A percentile compares a stretch with the other conserved stretches of the same genome.
These are phyloP conservation scores for Lepidocyrtoides sp. DNA, from an alignment of 2,888 invertebrate species.

Conservation along the genomic window DNA sequence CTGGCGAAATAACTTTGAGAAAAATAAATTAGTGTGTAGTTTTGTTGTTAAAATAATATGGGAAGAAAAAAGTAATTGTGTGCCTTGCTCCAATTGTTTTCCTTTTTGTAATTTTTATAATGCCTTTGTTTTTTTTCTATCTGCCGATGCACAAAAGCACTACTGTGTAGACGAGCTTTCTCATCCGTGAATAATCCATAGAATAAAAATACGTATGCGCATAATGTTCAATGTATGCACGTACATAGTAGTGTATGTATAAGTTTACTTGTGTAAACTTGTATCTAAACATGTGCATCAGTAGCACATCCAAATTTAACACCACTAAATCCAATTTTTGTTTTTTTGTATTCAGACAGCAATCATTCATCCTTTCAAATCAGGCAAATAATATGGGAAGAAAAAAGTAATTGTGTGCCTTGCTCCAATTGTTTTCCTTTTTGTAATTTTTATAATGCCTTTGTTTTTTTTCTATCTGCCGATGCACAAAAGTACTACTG, in stretches of 20 bases:
- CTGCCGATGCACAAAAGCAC: neutral
- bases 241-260: neutral
- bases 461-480: neutral
- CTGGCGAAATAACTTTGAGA: slow-evolving; percentile 29
- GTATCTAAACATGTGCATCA: too few species aligned
- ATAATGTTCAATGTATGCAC: slow-evolving; percentile 6
- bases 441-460: neutral
- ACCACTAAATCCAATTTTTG: slow-evolving; percentile 54
- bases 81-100: slow-evolving; percentile 26
- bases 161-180: neutral
- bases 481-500: neutral
- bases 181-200: slow-evolving; percentile 14
- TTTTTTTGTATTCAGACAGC: slow-evolving; percentile 35
- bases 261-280: too few species aligned
- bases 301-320: too few species aligned
- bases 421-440: slow-evolving; percentile 30
- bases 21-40: slow-evolving; percentile 43
- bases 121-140: neutral
- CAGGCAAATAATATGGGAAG: slow-evolving; percentile 47
- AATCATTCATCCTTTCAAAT: slow-evolving; percentile 74
- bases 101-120: neutral
- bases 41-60: slow-evolving; percentile 19
- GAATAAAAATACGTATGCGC: too few species aligned
- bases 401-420: slow-evolving; percentile 25
- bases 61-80: slow-evolving; percentile 28